Conservation (phyloP, 1,140 invertebrate species). For the Ceratina australensis region DNA sequence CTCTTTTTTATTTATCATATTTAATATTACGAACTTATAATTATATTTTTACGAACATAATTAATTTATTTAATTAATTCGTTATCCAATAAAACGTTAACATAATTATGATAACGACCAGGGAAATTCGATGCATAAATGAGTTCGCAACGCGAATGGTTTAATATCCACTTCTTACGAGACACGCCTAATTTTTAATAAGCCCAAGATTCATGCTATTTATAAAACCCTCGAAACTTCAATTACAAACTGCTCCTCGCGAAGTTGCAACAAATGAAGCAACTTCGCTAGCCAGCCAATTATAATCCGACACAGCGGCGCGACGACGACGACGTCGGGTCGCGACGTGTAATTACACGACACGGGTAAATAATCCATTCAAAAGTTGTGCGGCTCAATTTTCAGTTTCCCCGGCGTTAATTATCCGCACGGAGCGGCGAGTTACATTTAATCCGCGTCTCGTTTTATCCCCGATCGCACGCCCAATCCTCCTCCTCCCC, state of each 20-base stretch:
- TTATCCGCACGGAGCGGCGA: conserved; percentile 6
- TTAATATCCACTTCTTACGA: neutral
- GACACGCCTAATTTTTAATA: neutral
- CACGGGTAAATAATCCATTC: conserved; percentile 6
- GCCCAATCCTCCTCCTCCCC: no score
- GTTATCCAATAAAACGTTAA: no score
- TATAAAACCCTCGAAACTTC: neutral
- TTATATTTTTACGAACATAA: no score
- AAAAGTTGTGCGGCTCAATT: neutral
- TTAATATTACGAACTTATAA: no score
- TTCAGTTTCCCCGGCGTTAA: conserved; percentile 17
- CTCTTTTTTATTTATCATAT: no score
- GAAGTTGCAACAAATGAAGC: neutral
- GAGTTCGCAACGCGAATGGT: no score
- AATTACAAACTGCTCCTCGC: conserved; percentile 3
- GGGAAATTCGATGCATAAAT: no score
- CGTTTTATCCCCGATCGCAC: conserved; percentile 26
- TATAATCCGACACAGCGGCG: neutral
- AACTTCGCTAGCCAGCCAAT: neutral
- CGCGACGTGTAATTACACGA: conserved; percentile 20
- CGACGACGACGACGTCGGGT: neutral
- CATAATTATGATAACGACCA: no score
- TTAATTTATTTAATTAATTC: no score
- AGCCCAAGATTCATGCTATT: neutral
- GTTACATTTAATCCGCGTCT: conserved; percentile 21